Evolutionary conservation across 2,888 invertebrate genomes (phyloP).

Genomic region (Vandiemenella viatica): DNA sequence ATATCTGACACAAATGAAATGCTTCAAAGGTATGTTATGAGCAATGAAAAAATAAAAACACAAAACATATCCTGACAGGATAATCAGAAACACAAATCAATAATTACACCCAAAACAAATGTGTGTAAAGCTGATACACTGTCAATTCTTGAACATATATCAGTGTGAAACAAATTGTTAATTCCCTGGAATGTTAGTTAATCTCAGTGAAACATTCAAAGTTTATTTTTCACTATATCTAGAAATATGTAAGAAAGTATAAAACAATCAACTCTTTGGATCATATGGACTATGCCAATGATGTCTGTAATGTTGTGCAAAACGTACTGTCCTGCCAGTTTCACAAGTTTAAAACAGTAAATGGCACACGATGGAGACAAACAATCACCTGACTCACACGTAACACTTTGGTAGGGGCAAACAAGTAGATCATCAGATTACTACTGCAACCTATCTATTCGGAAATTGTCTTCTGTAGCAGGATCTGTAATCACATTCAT

Average conservation of each 20-base stretch:
- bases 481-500: constrained; percentile 71
- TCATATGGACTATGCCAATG: constrained; percentile 14
- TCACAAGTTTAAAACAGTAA: neutral
- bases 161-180: too few species aligned
- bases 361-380: neutral
- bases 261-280: neutral
- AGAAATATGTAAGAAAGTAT: constrained; percentile 16
- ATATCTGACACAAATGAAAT: too few species aligned
- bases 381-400: neutral
- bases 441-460: constrained; percentile 38
- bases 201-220: too few species aligned
- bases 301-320: neutral
- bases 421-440: neutral
- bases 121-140: too few species aligned
- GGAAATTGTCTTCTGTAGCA: constrained; percentile 79
- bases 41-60: too few species aligned
- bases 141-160: too few species aligned
- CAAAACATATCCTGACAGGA: too few species aligned
- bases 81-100: too few species aligned
- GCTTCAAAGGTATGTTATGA: too few species aligned
- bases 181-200: too few species aligned
- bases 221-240: neutral
- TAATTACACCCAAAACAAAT: too few species aligned
- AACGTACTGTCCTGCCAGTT: neutral
- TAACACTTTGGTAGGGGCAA: neutral